Percentiles rank a stretch among this genome's conserved stretches.
phyloP scores from a whole-genome alignment of 2,888 invertebrate species.

The Pollenia griseotomentosa region DNA sequence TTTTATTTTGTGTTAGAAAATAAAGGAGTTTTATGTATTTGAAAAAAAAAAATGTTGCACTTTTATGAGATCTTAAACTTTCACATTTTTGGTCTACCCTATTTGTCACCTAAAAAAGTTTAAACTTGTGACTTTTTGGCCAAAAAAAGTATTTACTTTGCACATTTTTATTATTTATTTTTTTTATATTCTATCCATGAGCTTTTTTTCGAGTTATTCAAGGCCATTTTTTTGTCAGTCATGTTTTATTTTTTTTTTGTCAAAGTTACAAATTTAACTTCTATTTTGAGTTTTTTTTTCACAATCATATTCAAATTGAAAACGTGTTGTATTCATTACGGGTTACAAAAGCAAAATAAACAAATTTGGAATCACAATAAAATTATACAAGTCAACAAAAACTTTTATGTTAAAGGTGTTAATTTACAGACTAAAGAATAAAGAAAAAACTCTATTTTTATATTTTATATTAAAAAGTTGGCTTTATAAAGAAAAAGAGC shows the following conservation, averaged over 20 bases:
- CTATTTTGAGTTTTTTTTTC: constrained; percentile 32
- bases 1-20: too few relatives aligned
- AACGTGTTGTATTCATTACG: constrained; percentile 56
- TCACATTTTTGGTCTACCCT: background rate
- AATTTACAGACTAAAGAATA: constrained; percentile 54
- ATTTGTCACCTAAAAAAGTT: background rate
- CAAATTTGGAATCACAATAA: constrained; percentile 31
- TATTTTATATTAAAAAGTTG: background rate
- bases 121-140: constrained; percentile 7
- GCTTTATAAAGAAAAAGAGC: background rate
- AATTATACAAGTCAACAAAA: constrained; percentile 61
- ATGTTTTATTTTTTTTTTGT: constrained; percentile 18
- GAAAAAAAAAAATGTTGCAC: too few relatives aligned
- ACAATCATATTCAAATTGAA: constrained; percentile 59
- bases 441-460: background rate
- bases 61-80: too few relatives aligned
- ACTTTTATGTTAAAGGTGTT: constrained; percentile 52
- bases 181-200: constrained; percentile 2
- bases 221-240: constrained; percentile 44
- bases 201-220: constrained; percentile 13
- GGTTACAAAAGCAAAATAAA: constrained; percentile 27
- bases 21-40: too few relatives aligned
- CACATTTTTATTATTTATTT: background rate
- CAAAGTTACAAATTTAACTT: constrained; percentile 22
- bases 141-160: background rate